A percentile compares a stretch with the other conserved stretches of the same genome.
These are phyloP conservation scores for Pentamera pediparva DNA, from an alignment of 53 echinoderm and acorn worm species.

Conservation along the genomic window DNA sequence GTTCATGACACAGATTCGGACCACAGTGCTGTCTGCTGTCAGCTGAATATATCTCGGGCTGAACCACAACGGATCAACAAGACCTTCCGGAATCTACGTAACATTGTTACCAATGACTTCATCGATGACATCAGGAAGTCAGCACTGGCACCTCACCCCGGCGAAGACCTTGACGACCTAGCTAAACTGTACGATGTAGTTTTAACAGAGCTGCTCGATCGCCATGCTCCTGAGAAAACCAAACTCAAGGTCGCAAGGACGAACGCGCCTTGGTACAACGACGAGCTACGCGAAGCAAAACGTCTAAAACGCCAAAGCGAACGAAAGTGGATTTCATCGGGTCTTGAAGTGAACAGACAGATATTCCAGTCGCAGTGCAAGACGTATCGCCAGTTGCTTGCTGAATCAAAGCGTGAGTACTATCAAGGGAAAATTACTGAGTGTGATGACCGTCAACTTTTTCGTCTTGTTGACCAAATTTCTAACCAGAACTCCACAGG, in stretches of 20 bases:
- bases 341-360: background rate
- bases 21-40: background rate
- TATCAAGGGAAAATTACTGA: background rate
- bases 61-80: background rate
- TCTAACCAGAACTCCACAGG: background rate
- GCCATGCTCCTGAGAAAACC: background rate
- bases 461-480: background rate
- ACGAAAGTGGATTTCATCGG: background rate
- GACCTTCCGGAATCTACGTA: background rate
- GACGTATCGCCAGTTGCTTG: background rate
- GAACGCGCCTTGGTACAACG: background rate
- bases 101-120: background rate
- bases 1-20: background rate
- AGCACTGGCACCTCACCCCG: background rate
- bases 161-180: no score
- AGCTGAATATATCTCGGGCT: background rate
- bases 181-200: no score
- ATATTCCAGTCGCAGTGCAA: background rate
- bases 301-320: background rate
- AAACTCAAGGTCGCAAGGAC: background rate
- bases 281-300: background rate
- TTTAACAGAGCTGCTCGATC: no score
- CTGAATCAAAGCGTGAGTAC: background rate
- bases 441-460: conserved; percentile 1
- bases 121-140: background rate